Evolutionary conservation across 2,797 vertebrate species (phyloP).

Genomic region (Myotis daubentonii): DNA sequence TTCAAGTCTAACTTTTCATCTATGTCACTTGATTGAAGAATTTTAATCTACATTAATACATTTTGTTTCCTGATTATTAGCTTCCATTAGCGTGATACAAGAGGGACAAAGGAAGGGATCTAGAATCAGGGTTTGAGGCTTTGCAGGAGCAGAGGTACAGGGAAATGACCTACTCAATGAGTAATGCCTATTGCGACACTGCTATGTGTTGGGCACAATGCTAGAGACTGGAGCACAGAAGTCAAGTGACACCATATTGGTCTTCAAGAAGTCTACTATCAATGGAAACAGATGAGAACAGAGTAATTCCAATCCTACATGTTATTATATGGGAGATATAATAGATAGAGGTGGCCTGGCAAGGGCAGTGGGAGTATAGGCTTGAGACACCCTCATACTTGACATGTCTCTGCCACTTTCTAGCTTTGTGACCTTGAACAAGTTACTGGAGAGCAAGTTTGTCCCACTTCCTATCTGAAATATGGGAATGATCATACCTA

Average conservation of each 20-base stretch:
- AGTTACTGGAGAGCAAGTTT: neutral
- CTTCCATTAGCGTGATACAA: neutral
- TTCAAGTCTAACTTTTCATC: neutral
- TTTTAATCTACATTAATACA: neutral
- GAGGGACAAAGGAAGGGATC: neutral
- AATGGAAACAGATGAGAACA: neutral
- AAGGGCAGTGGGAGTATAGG: neutral
- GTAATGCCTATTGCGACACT: neutral
- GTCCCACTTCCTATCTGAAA: neutral
- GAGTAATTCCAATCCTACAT: neutral
- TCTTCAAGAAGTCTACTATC: neutral
- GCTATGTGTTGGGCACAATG: neutral
- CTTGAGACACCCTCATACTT: neutral
- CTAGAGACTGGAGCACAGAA: neutral
- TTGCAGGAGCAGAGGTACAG: neutral
- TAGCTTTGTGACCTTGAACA: neutral
- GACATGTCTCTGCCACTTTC: neutral
- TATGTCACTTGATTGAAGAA: neutral
- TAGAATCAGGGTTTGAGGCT: neutral
- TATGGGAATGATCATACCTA: neutral
- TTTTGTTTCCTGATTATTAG: constrained; percentile 4
- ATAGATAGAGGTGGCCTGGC: neutral
- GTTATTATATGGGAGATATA: no score
- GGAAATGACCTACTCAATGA: neutral
- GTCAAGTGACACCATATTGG: neutral